A percentile compares a stretch with the other conserved stretches of the same genome.
These are phyloP conservation scores for Halichoerus grypus DNA, from an alignment of 2,113 vertebrate genomes.

Conservation along the genomic window DNA sequence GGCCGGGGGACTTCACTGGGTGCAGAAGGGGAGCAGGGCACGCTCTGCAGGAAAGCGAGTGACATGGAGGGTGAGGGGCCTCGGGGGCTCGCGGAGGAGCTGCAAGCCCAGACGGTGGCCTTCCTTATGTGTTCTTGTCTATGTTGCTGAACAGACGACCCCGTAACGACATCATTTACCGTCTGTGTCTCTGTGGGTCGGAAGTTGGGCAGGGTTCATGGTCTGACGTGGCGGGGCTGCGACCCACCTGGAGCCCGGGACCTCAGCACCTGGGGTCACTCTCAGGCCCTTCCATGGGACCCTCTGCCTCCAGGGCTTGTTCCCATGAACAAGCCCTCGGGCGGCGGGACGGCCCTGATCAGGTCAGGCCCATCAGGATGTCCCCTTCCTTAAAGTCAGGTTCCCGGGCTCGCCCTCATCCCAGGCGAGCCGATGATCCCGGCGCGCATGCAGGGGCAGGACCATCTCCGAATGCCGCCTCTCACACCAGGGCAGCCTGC, in stretches of 20 bases:
- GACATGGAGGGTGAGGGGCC: rapidly evolving
- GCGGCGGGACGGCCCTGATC: not conserved
- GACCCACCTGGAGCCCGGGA: rapidly evolving
- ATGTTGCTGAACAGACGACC: too few species aligned
- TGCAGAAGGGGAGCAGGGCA: too few species aligned
- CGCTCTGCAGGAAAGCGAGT: not conserved
- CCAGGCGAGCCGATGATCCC: not conserved
- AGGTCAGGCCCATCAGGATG: not conserved
- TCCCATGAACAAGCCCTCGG: rapidly evolving
- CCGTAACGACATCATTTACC: too few species aligned
- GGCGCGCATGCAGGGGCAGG: rapidly evolving
- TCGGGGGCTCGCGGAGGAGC: rapidly evolving
- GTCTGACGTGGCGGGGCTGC: rapidly evolving
- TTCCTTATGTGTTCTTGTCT: rapidly evolving
- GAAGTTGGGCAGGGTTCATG: too few species aligned
- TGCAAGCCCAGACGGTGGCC: not conserved
- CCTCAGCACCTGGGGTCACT: not conserved
- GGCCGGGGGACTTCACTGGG: rapidly evolving
- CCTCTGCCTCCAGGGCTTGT: not conserved
- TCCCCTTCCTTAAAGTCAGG: not conserved
- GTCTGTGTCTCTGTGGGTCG: not conserved
- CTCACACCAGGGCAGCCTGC: not conserved
- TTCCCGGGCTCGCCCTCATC: rapidly evolving
- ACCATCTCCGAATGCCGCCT: rapidly evolving
- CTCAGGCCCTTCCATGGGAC: not conserved